Base-by-base conservation (phyloP, 2,113 vertebrate genomes). In the Hiodon tergisus region DNA sequence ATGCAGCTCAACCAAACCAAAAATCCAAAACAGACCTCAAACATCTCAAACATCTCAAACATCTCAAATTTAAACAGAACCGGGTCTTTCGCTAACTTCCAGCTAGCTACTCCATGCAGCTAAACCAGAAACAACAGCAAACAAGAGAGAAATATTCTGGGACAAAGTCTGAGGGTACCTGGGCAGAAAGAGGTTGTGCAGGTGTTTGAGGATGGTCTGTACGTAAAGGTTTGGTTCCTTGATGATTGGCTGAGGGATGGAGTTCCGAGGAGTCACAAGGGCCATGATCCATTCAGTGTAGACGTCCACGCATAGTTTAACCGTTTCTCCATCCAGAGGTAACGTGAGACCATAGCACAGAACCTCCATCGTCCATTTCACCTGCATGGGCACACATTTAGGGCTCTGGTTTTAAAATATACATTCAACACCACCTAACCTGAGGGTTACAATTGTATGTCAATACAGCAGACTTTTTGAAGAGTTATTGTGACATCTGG, bases 341-440 rank as follows among this genome's bases (percentile, higher is more conserved):
- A 98, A 93, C 0, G 94, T 97, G 79, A 98, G 81, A 54, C 95
- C 95, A 3, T 95, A 98, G 83, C 94, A 94, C 83, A 98, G 89
- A 71, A 97, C 95, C 87, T 98, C 96, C 96, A 98, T 97, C 2
- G 95, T 96, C 96, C 96, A 98, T 89, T 95, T 97, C 83, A 98
- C 95, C 96, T 98, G 81, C 53, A 48, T 7, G 1, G 8, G 68
- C 13, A 52, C 31, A 31, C 31, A 31, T 31, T 31, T 31, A 31
- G 31, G 31, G 31, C 31, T 31, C 31, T 31, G 31, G 31, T 31
- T 31, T 31, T 31, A 31, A 31, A 31, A 31, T 31, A 2, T 31
- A 31, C 31, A 31, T 31, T 47, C 63, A 66, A 46, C 5, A 63
- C 6, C 61, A 16, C 7, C 61, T 57, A 31, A 31, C 31, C 31